Conservation (phyloP, 2,888 invertebrate species). For the Limnephilus auricula region DNA sequence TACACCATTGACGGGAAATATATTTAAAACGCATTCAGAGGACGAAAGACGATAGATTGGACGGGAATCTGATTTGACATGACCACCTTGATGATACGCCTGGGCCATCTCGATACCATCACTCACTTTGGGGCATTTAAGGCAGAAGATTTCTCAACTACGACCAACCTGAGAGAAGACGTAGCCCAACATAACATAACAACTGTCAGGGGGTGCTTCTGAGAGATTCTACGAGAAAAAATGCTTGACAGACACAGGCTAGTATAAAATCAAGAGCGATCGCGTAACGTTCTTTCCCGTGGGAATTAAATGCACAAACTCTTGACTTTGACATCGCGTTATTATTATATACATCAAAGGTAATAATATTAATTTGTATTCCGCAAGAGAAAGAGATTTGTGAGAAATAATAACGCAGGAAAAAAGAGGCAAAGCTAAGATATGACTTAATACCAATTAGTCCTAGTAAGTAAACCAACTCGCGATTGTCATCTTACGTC, state of each 20-base stretch:
- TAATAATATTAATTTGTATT: not conserved
- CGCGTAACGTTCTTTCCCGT: not conserved
- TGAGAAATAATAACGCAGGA: not conserved
- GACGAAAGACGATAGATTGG: slow-evolving; percentile 2
- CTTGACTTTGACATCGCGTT: not conserved
- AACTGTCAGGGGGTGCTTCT: not conserved
- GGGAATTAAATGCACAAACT: not conserved
- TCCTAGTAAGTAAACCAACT: not conserved
- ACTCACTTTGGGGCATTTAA: slow-evolving; percentile 2
- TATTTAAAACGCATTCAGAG: not conserved
- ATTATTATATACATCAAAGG: not conserved
- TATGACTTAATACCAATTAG: not conserved
- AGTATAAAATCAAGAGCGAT: not conserved
- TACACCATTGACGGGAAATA: not conserved
- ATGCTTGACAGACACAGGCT: not conserved
- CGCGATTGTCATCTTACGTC: not conserved
- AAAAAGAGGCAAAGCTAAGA: not conserved
- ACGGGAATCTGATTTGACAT: not conserved
- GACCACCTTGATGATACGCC: not conserved
- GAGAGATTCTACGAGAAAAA: not conserved
- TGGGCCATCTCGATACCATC: not conserved
- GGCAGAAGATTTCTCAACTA: not conserved
- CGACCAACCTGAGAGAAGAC: not conserved
- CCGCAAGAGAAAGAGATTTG: not conserved
- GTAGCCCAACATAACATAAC: not conserved